These are phyloP conservation scores for Bedellia somnulentella DNA, from an alignment of 2,888 invertebrate genomes.

Conservation along the genomic window DNA sequence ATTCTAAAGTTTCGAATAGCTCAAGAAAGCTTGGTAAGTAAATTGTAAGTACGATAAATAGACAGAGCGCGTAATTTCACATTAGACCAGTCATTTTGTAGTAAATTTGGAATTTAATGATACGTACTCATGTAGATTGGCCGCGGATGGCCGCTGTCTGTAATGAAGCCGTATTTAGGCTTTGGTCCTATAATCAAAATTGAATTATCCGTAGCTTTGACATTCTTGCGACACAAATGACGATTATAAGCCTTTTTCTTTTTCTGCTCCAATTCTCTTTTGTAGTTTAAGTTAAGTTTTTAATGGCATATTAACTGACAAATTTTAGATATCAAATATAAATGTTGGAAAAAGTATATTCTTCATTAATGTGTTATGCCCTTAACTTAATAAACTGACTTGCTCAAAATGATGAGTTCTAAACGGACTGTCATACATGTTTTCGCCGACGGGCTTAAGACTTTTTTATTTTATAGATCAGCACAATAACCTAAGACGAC, in stretches of 20 bases:
- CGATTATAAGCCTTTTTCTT: slow-evolving; percentile 41
- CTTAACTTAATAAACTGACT: no score
- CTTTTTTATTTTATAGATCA: no score
- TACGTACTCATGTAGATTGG: slow-evolving; percentile 48
- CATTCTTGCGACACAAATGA: slow-evolving; percentile 31
- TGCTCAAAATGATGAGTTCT: no score
- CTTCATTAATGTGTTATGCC: no score
- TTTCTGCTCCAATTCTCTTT: slow-evolving; percentile 49
- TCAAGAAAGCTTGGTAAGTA: no score
- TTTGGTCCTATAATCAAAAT: slow-evolving; percentile 60
- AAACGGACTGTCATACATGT: no score
- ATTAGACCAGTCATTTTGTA: slow-evolving; percentile 41
- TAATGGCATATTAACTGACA: slow-evolving; percentile 25
- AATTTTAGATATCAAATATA: no score
- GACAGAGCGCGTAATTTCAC: slow-evolving; percentile 43
- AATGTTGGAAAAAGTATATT: no score
- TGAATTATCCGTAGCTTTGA: slow-evolving; percentile 57
- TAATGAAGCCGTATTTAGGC: slow-evolving; percentile 55
- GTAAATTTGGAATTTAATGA: slow-evolving; percentile 24
- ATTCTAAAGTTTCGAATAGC: no score
- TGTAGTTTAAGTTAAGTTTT: slow-evolving; percentile 39
- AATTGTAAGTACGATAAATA: slow-evolving; percentile 32
- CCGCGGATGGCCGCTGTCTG: slow-evolving; percentile 44
- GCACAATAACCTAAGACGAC: no score
- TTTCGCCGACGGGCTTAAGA: no score